A percentile compares a stretch with the other conserved stretches of the same genome.
These are phyloP conservation scores for Hippocampus mohnikei DNA, from an alignment of 2,113 vertebrate genomes.

Conservation along the genomic window DNA sequence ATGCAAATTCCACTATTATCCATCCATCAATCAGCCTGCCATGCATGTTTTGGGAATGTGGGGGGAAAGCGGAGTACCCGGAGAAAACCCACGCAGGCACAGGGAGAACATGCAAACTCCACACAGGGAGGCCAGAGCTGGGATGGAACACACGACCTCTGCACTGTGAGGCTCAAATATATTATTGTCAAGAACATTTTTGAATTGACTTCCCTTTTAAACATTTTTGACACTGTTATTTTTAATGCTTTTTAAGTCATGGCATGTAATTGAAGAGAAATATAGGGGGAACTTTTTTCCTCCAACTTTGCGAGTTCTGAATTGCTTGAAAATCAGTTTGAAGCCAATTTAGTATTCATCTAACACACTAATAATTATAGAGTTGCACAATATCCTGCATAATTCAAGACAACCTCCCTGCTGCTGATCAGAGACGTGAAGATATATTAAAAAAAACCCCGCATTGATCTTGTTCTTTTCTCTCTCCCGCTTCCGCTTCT, in stretches of 20 bases:
- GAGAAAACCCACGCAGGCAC: too few species aligned
- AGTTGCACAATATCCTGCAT: neutral
- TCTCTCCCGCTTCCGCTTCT: neutral
- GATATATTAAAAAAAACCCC: neutral
- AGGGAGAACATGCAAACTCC: too few species aligned
- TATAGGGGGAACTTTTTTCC: neutral
- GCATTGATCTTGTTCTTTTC: slow-evolving; percentile 3
- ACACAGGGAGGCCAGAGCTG: too few species aligned
- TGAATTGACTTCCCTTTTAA: neutral
- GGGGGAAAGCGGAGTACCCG: too few species aligned
- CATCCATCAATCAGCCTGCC: too few species aligned
- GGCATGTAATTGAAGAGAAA: neutral
- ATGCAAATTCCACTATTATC: too few species aligned
- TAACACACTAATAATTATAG: neutral
- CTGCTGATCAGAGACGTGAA: neutral
- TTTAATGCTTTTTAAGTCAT: neutral
- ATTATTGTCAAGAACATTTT: too few species aligned
- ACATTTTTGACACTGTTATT: slow-evolving; percentile 1
- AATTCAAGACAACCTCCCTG: neutral
- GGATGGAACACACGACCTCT: too few species aligned
- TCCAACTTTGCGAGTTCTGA: neutral
- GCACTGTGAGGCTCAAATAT: too few species aligned
- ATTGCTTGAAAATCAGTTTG: neutral
- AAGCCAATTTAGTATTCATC: neutral
- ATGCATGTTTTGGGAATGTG: too few species aligned